These are phyloP conservation scores for Grantiella picta DNA, from an alignment of 2,113 vertebrate genomes.

Conservation along the genomic window DNA sequence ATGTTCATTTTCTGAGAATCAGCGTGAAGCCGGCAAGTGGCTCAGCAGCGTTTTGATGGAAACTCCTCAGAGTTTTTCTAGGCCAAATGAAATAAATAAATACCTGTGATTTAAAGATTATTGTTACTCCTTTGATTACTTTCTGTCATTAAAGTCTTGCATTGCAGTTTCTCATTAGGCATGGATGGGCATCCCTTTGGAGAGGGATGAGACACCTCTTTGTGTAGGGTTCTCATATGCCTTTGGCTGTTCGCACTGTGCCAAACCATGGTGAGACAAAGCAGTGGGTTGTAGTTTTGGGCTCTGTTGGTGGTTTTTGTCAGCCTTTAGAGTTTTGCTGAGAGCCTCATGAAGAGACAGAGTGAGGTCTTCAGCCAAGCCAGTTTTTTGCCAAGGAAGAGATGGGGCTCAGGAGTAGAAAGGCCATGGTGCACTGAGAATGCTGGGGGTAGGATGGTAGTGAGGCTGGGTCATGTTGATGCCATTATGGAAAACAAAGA, in stretches of 20 bases:
- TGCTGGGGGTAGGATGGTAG: fast-evolving
- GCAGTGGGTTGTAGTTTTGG: fast-evolving
- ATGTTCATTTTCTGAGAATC: not conserved
- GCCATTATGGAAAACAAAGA: not conserved
- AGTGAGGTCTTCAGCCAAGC: not conserved
- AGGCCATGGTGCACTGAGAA: fast-evolving
- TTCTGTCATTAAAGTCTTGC: not conserved
- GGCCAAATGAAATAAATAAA: not conserved
- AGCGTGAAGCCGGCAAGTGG: fast-evolving
- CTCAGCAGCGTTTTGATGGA: not conserved
- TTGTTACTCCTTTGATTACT: not conserved
- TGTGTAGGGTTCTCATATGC: fast-evolving
- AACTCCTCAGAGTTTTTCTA: not conserved
- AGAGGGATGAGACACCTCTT: not conserved
- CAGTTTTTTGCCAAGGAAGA: fast-evolving
- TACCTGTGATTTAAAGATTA: not conserved
- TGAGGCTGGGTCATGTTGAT: fast-evolving
- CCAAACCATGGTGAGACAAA: not conserved
- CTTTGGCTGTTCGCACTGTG: fast-evolving
- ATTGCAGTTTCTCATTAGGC: not conserved
- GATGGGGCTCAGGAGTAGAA: not conserved
- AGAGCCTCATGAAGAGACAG: not conserved
- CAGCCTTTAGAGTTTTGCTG: not conserved
- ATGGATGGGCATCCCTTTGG: not conserved
- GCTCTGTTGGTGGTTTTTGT: not conserved